Conservation (phyloP, 1,140 invertebrate species). For the Oncopeltus fasciatus region DNA sequence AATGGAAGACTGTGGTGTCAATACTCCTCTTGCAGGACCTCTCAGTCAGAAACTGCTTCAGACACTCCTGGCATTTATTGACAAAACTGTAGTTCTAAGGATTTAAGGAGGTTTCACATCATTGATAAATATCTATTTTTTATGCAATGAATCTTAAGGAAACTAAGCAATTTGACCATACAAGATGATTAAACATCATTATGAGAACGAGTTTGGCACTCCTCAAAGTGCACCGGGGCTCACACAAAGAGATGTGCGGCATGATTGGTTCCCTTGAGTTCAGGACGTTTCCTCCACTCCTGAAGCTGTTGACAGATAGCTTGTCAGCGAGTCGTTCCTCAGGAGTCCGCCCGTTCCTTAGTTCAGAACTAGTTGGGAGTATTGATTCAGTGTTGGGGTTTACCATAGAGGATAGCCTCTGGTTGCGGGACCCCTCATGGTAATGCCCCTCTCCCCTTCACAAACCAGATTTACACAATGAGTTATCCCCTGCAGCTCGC, state of each 20-base stretch:
- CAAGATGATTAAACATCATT: too few relatives aligned
- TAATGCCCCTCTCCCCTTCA: background rate
- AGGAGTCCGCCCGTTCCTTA: background rate
- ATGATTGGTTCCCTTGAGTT: background rate
- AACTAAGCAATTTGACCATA: too few relatives aligned
- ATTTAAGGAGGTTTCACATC: too few relatives aligned
- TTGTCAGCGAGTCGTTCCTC: background rate
- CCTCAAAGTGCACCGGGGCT: too few relatives aligned
- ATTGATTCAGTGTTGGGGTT: conserved; percentile 9
- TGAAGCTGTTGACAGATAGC: background rate
- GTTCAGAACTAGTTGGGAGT: conserved; percentile 1
- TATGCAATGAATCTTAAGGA: too few relatives aligned
- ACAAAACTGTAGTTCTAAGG: too few relatives aligned
- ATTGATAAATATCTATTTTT: too few relatives aligned
- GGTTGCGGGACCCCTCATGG: background rate
- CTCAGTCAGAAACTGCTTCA: too few relatives aligned
- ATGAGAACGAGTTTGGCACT: too few relatives aligned
- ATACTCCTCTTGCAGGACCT: too few relatives aligned
- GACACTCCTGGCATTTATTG: too few relatives aligned
- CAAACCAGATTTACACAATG: conserved; percentile 7
- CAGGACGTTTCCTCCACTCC: background rate
- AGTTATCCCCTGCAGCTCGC: background rate
- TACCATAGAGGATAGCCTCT: conserved; percentile 3
- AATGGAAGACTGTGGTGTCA: too few relatives aligned
- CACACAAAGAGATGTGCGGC: background rate